These are phyloP conservation scores for Ivindomyrus marchei DNA, from an alignment of 2,113 vertebrate genomes.

Conservation along the genomic window DNA sequence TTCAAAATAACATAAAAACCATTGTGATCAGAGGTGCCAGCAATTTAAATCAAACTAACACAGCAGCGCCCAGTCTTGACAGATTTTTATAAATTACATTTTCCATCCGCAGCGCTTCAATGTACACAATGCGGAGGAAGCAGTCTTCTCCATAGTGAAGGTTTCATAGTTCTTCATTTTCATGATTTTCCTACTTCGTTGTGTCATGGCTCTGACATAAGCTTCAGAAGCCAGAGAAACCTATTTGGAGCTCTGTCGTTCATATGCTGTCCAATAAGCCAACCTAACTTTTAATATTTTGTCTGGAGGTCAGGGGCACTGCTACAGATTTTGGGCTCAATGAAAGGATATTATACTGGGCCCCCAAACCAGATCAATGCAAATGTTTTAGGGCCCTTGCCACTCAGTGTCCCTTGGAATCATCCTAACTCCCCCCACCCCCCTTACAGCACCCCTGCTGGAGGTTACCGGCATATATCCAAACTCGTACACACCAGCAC, in stretches of 20 bases:
- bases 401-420: background rate
- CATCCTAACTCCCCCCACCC: background rate
- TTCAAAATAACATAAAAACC: background rate
- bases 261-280: background rate
- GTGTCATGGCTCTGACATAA: background rate
- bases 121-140: background rate
- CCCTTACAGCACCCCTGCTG: background rate
- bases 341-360: background rate
- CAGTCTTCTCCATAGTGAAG: background rate
- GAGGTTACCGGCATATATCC: background rate
- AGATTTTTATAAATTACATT: conserved; percentile 2
- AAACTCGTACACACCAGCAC: background rate
- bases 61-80: background rate
- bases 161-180: background rate
- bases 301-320: background rate
- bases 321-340: background rate
- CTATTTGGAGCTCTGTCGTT: background rate
- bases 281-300: background rate
- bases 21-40: background rate
- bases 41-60: background rate
- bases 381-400: background rate
- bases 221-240: background rate
- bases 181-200: background rate
- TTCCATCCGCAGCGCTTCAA: background rate
- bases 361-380: background rate